Base-by-base conservation (phyloP, 2,888 invertebrate species). In the Scaptomyza tumidula region DNA sequence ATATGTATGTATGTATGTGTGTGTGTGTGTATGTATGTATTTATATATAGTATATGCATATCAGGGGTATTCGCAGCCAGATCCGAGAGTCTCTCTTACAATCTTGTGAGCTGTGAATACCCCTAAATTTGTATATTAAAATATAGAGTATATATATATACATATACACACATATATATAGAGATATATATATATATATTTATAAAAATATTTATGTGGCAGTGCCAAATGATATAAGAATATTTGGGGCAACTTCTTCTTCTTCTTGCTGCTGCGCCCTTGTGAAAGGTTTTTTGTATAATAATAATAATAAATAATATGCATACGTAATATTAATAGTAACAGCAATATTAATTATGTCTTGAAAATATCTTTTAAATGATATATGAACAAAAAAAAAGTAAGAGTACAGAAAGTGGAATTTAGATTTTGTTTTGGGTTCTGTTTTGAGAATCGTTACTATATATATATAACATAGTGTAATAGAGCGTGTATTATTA, bases 231-330 rank as follows among this genome's bases (percentile, higher is more conserved):
- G 41, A 77, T 57, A 69, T 57, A 60, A 65, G 46, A 63, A 52
- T 58, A 56, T 19, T 50, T 49, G 60, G 60, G 48, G 71, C 57
- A 69, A 53, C 57, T 35, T 29, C n/a, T n/a, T n/a, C n/a, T 39
- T 13, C 14, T 49, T 24, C 3, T 24, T 24, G 3, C 37, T 39
- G 35, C 35, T 2, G 39, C 39, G 67, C 43, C 55, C 75, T 68
- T 75, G 76, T 71, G 75, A 75, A 75, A 71, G 75, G 65, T 44
- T 65, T 44, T 50, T 49, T n/a, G 58, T 61, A 71, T 70, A 64
- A 69, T 69, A 73, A 67, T 35, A 39, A 39, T 52, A 37, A 52
- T 50, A 19, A 35, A 35, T 50, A 72, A 61, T 57, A 72, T 62
- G 50, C 39, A 24, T 60, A 53, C 11, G 19, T 59, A 43, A 46